phyloP scores from a whole-genome alignment of 2,888 invertebrate genomes.

The Cantharis nigra region DNA sequence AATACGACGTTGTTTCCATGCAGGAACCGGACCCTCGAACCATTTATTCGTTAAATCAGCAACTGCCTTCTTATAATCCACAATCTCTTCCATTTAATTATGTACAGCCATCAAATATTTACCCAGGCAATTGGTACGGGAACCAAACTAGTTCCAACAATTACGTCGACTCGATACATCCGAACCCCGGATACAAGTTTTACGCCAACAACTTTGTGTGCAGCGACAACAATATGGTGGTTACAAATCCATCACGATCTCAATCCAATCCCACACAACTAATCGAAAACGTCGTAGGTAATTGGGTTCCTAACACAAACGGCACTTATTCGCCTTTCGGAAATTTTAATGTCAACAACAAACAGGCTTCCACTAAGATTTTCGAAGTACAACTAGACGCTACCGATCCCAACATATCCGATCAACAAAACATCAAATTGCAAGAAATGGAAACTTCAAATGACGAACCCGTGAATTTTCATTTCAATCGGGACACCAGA shows the following conservation, averaged over 20 bases:
- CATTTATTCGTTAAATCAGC: slow-evolving; percentile 31
- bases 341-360: slow-evolving; percentile 59
- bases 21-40: slow-evolving; percentile 24
- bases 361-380: slow-evolving; percentile 17
- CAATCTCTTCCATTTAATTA: slow-evolving; percentile 32
- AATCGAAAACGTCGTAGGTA: slow-evolving; percentile 73
- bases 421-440: slow-evolving; percentile 18
- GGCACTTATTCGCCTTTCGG: slow-evolving; percentile 79
- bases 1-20: slow-evolving; percentile 12
- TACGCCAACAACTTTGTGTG: slow-evolving; percentile 6
- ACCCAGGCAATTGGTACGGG: slow-evolving; percentile 36
- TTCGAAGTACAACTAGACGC: slow-evolving; percentile 45
- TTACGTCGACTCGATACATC: slow-evolving; percentile 27
- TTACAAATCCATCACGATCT: slow-evolving; percentile 11
- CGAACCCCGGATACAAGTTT: neutral
- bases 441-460: slow-evolving; percentile 33
- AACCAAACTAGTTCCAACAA: slow-evolving; percentile 41
- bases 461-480: slow-evolving; percentile 53
- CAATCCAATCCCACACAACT: slow-evolving; percentile 53
- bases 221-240: slow-evolving; percentile 7
- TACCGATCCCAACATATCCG: slow-evolving; percentile 33
- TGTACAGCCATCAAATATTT: slow-evolving; percentile 31
- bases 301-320: slow-evolving; percentile 72
- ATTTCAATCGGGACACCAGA: slow-evolving; percentile 59
- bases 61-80: slow-evolving; percentile 28